These are phyloP conservation scores for Nothura maculosa DNA, from an alignment of 2,797 vertebrate genomes.

Conservation along the genomic window DNA sequence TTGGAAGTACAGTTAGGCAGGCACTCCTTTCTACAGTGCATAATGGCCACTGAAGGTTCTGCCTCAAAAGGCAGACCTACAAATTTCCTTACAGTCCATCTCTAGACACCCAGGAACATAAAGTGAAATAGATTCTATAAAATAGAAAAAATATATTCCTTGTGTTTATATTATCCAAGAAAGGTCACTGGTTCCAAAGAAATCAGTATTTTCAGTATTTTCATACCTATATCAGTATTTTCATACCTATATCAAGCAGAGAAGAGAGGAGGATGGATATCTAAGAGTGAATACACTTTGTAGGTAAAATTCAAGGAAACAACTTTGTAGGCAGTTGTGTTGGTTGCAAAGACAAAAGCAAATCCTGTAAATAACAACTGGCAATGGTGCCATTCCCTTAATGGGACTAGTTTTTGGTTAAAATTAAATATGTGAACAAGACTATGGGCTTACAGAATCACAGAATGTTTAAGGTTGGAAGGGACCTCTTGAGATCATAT, in stretches of 20 bases:
- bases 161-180: neutral
- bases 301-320: neutral
- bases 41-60: neutral
- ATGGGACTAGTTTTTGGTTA: neutral
- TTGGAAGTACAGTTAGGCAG: neutral
- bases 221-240: neutral
- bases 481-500: too few relatives aligned
- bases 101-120: neutral
- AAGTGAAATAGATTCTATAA: neutral
- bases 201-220: neutral
- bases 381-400: neutral
- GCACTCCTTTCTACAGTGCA: neutral
- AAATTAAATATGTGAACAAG: neutral
- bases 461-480: too few relatives aligned
- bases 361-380: slow-evolving; percentile 4
- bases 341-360: neutral
- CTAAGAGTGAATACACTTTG: neutral
- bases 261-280: neutral
- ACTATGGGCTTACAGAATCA: neutral
- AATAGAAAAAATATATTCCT: neutral
- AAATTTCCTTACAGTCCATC: neutral
- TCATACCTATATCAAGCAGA: neutral
- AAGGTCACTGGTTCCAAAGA: neutral
- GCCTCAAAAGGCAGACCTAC: neutral
- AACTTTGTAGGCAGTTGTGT: neutral